phyloP scores from a whole-genome alignment of 2,888 invertebrate species.

The Galeopsomyia nigrocyanea region DNA sequence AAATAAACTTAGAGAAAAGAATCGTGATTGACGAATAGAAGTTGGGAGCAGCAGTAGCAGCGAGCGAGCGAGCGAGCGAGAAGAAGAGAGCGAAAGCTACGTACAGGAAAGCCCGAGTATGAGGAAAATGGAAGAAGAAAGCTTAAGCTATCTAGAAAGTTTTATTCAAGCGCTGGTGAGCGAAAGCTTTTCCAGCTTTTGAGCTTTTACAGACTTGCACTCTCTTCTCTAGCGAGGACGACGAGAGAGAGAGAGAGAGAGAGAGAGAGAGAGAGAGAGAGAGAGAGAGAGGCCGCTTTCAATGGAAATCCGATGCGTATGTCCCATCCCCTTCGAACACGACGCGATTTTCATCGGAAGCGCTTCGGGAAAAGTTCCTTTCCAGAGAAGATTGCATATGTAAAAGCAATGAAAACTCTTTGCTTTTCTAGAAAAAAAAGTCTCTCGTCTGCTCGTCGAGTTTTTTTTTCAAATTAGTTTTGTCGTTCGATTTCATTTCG shows the following conservation, averaged over 20 bases:
- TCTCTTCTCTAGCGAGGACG: constrained; percentile 40
- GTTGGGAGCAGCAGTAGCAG: constrained; percentile 8
- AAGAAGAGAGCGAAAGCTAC: constrained; percentile 47
- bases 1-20: constrained; percentile 28
- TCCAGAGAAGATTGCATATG: constrained; percentile 42
- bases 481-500: constrained; percentile 7
- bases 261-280: neutral
- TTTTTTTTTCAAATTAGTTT: constrained; percentile 23
- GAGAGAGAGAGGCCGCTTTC: constrained; percentile 40
- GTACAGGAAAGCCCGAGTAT: constrained; percentile 10
- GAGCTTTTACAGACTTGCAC: constrained; percentile 57
- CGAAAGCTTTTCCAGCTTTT: constrained; percentile 61
- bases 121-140: constrained; percentile 49
- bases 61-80: constrained; percentile 21
- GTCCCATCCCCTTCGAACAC: constrained; percentile 44
- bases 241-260: neutral
- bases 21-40: constrained; percentile 42
- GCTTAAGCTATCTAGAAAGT: constrained; percentile 59
- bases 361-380: constrained; percentile 36
- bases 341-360: constrained; percentile 41
- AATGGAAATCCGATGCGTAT: constrained; percentile 53
- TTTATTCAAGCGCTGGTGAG: constrained; percentile 59
- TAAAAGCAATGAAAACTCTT: constrained; percentile 36
- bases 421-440: constrained; percentile 15
- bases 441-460: constrained; percentile 28